A percentile compares a stretch with the other conserved stretches of the same genome.
phyloP scores from a whole-genome alignment of 2,797 vertebrate species.

The Ptychadena robeensis region DNA sequence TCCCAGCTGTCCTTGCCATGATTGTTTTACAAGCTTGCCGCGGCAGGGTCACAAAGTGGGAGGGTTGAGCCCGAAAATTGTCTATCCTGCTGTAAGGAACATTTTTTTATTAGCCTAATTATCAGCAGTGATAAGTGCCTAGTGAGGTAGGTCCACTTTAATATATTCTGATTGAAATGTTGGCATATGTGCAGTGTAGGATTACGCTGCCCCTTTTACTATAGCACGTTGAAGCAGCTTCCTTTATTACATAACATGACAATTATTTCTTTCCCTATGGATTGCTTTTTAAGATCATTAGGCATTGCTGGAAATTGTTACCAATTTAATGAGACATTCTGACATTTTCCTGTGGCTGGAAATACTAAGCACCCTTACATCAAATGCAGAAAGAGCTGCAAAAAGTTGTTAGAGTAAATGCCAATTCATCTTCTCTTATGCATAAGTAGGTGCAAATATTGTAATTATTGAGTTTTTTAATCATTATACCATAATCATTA shows the following conservation, averaged over 20 bases:
- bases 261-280: conserved; percentile 48
- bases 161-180: background rate
- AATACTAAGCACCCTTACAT: conserved; percentile 41
- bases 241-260: conserved; percentile 49
- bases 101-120: too few species aligned
- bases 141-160: too few species aligned
- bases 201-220: background rate
- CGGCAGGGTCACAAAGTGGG: too few species aligned
- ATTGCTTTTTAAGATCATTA: conserved; percentile 62
- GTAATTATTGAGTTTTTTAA: background rate
- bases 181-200: background rate
- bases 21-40: too few species aligned
- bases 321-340: conserved; percentile 64
- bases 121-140: too few species aligned
- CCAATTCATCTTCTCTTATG: conserved; percentile 7
- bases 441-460: conserved; percentile 5
- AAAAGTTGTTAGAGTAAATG: conserved; percentile 5
- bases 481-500: background rate
- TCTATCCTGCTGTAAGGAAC: too few species aligned
- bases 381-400: conserved; percentile 12
- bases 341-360: conserved; percentile 63
- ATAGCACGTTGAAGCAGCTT: background rate
- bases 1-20: too few species aligned
- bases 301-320: conserved; percentile 59
- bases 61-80: too few species aligned